Percentiles rank a stretch among this genome's conserved stretches.
Conservation (phyloP, 2,888 invertebrate genomes). For the Aleiodes testaceus region DNA sequence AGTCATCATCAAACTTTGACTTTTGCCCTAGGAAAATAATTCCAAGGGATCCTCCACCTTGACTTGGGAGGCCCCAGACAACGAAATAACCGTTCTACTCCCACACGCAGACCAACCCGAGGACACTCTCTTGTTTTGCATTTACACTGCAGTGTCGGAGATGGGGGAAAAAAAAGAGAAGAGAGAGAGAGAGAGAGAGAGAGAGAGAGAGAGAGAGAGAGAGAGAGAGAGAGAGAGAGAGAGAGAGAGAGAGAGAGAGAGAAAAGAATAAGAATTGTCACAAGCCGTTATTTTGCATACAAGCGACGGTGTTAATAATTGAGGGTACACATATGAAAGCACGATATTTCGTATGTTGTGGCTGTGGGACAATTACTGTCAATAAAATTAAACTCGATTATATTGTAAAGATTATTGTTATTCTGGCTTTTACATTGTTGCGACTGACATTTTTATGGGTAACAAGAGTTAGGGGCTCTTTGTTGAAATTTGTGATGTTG, state of each 20-base stretch:
- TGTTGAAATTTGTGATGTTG: slow-evolving; percentile 28
- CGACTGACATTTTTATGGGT: slow-evolving; percentile 26
- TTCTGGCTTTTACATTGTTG: slow-evolving; percentile 29
- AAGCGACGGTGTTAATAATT: slow-evolving; percentile 27
- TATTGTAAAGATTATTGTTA: slow-evolving; percentile 31
- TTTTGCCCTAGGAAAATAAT: too few relatives aligned
- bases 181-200: slow-evolving; percentile 28
- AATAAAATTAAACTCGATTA: slow-evolving; percentile 34
- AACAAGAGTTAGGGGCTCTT: slow-evolving; percentile 30
- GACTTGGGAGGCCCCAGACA: slow-evolving; percentile 25
- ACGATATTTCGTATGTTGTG: slow-evolving; percentile 16
- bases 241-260: too few relatives aligned
- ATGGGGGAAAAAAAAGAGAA: slow-evolving; percentile 17
- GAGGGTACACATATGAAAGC: slow-evolving; percentile 10
- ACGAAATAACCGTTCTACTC: slow-evolving; percentile 40
- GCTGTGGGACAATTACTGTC: slow-evolving; percentile 28
- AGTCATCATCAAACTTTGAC: too few relatives aligned
- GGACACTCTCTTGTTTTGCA: slow-evolving; percentile 31
- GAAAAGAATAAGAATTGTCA: slow-evolving; percentile 27
- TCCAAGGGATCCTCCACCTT: slow-evolving; percentile 20
- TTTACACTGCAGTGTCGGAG: slow-evolving; percentile 9
- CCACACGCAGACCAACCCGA: slow-evolving; percentile 32
- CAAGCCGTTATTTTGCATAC: slow-evolving; percentile 33
- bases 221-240: slow-evolving; percentile 18
- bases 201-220: slow-evolving; percentile 15